Conservation (phyloP, 1,140 invertebrate species). For the Aphaenogaster ashmeadi region DNA sequence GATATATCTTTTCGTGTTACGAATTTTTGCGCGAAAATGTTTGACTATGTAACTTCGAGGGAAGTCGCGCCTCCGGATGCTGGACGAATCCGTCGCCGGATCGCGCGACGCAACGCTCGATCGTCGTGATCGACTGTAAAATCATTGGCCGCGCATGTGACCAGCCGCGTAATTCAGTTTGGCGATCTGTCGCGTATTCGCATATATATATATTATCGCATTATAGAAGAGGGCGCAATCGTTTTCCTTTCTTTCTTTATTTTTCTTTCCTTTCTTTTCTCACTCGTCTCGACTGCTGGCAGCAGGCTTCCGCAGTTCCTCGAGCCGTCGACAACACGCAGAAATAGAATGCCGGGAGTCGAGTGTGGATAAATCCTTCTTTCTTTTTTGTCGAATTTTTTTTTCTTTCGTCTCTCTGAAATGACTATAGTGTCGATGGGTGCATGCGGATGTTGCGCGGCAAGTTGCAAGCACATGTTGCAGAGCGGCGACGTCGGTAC, state of each 20-base stretch:
- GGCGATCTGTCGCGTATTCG: slow-evolving; percentile 41
- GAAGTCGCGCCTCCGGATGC: not conserved
- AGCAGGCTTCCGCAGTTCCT: slow-evolving; percentile 50
- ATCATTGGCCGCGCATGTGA: slow-evolving; percentile 45
- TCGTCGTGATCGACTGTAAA: slow-evolving; percentile 24
- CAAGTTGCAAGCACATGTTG: slow-evolving; percentile 69
- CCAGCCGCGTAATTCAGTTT: slow-evolving; percentile 28
- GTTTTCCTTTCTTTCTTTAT: slow-evolving; percentile 1
- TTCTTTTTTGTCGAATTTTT: not conserved
- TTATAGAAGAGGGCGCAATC: slow-evolving; percentile 15
- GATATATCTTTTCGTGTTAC: not conserved
- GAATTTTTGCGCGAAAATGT: not conserved
- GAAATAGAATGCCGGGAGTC: slow-evolving; percentile 35
- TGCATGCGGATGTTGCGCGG: slow-evolving; percentile 81
- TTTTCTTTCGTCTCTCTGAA: slow-evolving; percentile 35
- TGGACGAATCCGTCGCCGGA: not conserved
- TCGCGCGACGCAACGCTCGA: slow-evolving; percentile 10
- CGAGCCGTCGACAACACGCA: slow-evolving; percentile 18
- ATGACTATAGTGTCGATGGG: slow-evolving; percentile 70
- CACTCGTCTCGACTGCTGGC: not conserved
- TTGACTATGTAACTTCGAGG: not conserved
- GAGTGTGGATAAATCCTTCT: slow-evolving; percentile 17
- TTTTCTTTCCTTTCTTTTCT: not conserved
- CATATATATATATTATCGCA: slow-evolving; percentile 11
- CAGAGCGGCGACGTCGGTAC: slow-evolving; percentile 62